Percentiles rank a stretch among this genome's conserved stretches.
Conservation (phyloP, 1,140 invertebrate species). For the Venturia canescens region DNA sequence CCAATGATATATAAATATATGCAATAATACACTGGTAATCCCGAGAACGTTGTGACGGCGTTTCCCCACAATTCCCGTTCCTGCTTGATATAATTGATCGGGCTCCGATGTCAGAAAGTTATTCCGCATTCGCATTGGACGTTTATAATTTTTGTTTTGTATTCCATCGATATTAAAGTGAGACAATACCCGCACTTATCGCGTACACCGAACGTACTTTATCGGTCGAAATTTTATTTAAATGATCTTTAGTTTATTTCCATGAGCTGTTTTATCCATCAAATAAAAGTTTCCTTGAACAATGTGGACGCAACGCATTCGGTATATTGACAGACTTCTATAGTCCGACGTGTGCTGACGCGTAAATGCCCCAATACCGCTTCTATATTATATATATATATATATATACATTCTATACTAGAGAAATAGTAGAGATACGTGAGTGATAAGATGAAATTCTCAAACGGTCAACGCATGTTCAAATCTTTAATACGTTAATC, state of each 20-base stretch:
- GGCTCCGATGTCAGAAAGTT: background rate
- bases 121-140: background rate
- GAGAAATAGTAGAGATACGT: background rate
- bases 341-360: background rate
- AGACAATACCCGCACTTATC: background rate
- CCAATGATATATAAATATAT: conserved; percentile 25
- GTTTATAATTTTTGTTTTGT: background rate
- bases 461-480: too few species aligned
- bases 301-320: background rate
- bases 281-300: conserved; percentile 11
- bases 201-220: background rate
- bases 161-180: background rate
- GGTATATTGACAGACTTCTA: background rate
- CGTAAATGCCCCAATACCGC: background rate
- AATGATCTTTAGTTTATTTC: conserved; percentile 14
- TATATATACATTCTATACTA: background rate
- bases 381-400: background rate
- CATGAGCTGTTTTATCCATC: conserved; percentile 17
- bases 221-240: background rate
- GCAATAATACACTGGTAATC: background rate
- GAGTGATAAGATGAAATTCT: background rate
- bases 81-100: too few species aligned
- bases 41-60: too few species aligned
- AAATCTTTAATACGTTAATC: too few species aligned
- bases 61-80: too few species aligned